Percentiles rank a stretch among this genome's conserved stretches.
These are phyloP conservation scores for Maccullochella peelii DNA, from an alignment of 2,113 vertebrate species.

Conservation along the genomic window DNA sequence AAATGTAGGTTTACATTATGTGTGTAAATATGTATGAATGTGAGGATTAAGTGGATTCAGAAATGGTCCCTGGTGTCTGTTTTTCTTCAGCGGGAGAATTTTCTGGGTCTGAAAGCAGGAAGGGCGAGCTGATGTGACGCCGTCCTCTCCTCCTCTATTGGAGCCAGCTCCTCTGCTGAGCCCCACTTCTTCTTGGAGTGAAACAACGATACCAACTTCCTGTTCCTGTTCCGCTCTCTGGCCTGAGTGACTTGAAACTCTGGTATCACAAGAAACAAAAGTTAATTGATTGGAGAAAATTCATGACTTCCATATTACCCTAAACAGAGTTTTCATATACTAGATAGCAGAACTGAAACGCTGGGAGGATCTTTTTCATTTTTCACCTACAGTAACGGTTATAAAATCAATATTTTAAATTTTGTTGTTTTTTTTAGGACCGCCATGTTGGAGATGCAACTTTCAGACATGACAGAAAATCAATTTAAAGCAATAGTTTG, in stretches of 20 bases:
- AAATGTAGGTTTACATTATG: not conserved
- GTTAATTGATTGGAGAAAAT: not conserved
- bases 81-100: conserved; percentile 77
- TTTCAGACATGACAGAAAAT: not conserved
- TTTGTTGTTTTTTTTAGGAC: not conserved
- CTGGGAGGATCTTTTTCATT: not conserved
- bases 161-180: conserved; percentile 79
- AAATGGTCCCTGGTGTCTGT: not conserved
- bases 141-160: conserved; percentile 73
- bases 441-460: not conserved
- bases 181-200: conserved; percentile 83
- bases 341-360: not conserved
- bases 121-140: conserved; percentile 58
- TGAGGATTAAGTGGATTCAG: conserved; percentile 6
- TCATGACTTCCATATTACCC: not conserved
- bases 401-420: not conserved
- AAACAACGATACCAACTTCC: conserved; percentile 82
- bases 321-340: not conserved
- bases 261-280: conserved; percentile 29
- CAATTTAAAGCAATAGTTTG: not conserved
- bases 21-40: not conserved
- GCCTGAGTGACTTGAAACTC: conserved; percentile 79
- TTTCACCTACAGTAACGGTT: not conserved
- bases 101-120: conserved; percentile 67
- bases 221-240: conserved; percentile 80